Base-by-base conservation (phyloP, 2,113 vertebrate species). In the Columba livia region DNA sequence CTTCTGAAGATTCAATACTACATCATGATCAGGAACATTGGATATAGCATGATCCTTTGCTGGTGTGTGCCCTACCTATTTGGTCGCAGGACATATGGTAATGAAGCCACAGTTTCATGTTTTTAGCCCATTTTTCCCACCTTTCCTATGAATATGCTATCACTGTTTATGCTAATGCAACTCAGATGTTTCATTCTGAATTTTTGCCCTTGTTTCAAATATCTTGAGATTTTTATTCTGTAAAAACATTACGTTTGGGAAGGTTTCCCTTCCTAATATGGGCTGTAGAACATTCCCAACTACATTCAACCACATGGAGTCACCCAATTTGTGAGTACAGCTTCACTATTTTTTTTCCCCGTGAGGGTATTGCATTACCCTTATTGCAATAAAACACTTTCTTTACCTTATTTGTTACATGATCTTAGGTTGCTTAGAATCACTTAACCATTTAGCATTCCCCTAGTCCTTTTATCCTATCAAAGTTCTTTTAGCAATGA, bases 291-390 rank as follows among this genome's bases (percentile, higher is more conserved):
- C 5, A 26, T 92, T 31, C 4, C 32, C 8, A 54, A 15, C 9
- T 48, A 14, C 11, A n/a, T 60, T 10, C 15, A 53, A 16, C 7
- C 32, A 31, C 12, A 21, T 3, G 8, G 18, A 77, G 3, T 70
- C 47, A 53, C 3, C 25, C 57, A 24, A 66, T 3, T 54, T 72
- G 13, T 86, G 12, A 1, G 0, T 50, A 66, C 5, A 71, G 28
- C 6, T 19, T 32, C 8, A 11, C 2, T 57, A 11, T 58, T 56
- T 73, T 47, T 83, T 83, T 78, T 74, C 12, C 4, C 0, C 1
- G 3, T 5, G 5, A 62, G 25, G 2, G 4, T 6, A 51, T 3
- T 0, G 2, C 14, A 54, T 51, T 58, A 29, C 2, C 4, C 5
- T 72, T 10, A 10, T 25, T 38, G 26, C 8, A 84, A 53, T 42